Conservation (phyloP, 2,113 vertebrate genomes). For the Hucho hucho region DNA sequence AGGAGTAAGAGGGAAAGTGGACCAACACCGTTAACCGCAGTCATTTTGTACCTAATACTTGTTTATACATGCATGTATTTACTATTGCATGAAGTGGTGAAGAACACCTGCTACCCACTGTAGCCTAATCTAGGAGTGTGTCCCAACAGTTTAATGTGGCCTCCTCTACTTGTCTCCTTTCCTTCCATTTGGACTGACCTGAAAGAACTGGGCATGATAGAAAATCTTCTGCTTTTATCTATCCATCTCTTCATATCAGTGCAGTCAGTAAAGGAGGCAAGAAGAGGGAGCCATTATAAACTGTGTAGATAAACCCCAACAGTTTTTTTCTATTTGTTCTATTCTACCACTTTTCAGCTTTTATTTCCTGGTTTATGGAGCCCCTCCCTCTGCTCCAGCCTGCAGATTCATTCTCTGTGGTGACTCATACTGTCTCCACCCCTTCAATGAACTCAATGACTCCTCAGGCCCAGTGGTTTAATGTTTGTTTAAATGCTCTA, state of each 20-base stretch:
- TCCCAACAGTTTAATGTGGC: background rate
- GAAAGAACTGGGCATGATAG: background rate
- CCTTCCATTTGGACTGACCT: background rate
- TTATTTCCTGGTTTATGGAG: constrained; percentile 3
- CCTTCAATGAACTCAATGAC: constrained; percentile 11
- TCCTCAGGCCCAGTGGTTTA: constrained; percentile 6
- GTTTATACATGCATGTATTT: background rate
- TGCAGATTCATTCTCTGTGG: background rate
- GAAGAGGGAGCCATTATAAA: too few relatives aligned
- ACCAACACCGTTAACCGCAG: background rate
- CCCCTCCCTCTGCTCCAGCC: constrained; percentile 4
- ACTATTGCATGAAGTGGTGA: constrained; percentile 7
- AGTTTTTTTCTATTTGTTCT: background rate
- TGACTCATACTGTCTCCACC: constrained; percentile 29
- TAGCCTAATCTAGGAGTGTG: background rate
- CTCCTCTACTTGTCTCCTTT: background rate
- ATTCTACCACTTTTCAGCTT: constrained; percentile 7
- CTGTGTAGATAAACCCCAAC: background rate
- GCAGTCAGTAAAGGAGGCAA: too few relatives aligned
- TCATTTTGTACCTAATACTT: background rate
- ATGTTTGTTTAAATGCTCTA: constrained; percentile 30
- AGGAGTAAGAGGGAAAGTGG: background rate
- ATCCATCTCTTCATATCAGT: background rate
- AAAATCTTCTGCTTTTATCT: background rate
- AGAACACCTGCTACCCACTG: background rate